These are phyloP conservation scores for Syngnathus floridae DNA, from an alignment of 2,113 vertebrate species.

Conservation along the genomic window DNA sequence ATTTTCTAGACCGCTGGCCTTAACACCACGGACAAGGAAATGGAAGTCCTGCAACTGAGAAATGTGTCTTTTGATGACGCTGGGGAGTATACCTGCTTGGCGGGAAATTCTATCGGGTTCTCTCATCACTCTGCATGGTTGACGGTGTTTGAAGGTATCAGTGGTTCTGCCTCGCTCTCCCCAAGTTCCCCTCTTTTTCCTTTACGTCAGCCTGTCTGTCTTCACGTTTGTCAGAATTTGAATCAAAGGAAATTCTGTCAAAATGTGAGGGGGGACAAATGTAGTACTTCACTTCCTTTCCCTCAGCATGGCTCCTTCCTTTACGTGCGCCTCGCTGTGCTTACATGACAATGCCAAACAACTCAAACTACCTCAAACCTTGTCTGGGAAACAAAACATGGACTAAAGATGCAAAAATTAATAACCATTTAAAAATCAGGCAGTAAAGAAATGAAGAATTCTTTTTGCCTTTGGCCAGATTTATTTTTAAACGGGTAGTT, in stretches of 20 bases:
- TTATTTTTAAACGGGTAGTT: conserved; percentile 32
- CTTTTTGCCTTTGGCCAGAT: conserved; percentile 12
- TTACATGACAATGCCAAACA: conserved; percentile 52
- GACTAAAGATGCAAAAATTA: background rate
- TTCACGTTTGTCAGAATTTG: conserved; percentile 45
- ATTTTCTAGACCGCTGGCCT: conserved; percentile 95
- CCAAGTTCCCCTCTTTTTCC: conserved; percentile 23
- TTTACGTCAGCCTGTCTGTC: conserved; percentile 27
- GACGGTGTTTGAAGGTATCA: conserved; percentile 97
- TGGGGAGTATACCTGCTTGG: conserved; percentile 99
- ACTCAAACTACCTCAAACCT: conserved; percentile 7
- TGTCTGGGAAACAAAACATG: background rate
- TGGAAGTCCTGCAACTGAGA: conserved; percentile 97
- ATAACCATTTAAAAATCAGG: background rate
- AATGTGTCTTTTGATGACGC: conserved; percentile 99
- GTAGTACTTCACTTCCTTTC: conserved; percentile 21
- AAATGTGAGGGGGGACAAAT: conserved; percentile 30
- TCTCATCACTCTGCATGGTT: conserved; percentile 99
- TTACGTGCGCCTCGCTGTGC: conserved; percentile 46
- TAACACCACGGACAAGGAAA: conserved; percentile 99
- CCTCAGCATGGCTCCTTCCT: conserved; percentile 50
- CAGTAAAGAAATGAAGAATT: background rate
- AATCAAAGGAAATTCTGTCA: conserved; percentile 32
- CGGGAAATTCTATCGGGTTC: conserved; percentile 99
- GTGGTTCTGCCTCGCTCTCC: conserved; percentile 60